These are phyloP conservation scores for Psittacara wagleri DNA, from an alignment of 2,113 vertebrate species.

Conservation along the genomic window DNA sequence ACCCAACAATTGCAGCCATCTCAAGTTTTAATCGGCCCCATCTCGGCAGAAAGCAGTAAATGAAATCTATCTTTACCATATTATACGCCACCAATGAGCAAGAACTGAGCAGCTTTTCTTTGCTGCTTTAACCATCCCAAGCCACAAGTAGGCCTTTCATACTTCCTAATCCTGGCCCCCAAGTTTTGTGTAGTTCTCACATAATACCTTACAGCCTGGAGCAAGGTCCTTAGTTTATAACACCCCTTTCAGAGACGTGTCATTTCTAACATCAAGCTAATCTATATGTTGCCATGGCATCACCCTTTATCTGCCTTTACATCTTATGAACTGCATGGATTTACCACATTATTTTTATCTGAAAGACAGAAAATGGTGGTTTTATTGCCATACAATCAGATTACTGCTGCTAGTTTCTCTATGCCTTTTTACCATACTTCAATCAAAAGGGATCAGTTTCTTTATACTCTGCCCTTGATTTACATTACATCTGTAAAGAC, in stretches of 20 bases:
- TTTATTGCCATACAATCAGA: conserved; percentile 86
- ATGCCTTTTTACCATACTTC: conserved; percentile 83
- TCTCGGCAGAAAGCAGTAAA: conserved; percentile 63
- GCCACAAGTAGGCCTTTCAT: conserved; percentile 78
- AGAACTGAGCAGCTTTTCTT: conserved; percentile 82
- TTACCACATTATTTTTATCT: conserved; percentile 82
- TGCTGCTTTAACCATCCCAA: conserved; percentile 58
- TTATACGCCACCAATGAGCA: conserved; percentile 80
- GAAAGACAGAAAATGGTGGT: conserved; percentile 84
- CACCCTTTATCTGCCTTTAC: conserved; percentile 80
- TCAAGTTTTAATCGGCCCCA: conserved; percentile 67
- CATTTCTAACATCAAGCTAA: conserved; percentile 85
- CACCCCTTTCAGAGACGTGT: conserved; percentile 78
- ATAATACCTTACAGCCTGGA: conserved; percentile 80
- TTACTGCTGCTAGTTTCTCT: conserved; percentile 82
- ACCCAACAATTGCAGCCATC: conserved; percentile 47
- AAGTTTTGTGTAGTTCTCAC: conserved; percentile 72
- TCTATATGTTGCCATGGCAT: conserved; percentile 84
- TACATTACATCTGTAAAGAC: conserved; percentile 92
- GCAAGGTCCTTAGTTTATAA: conserved; percentile 76
- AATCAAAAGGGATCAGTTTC: conserved; percentile 92
- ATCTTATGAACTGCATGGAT: conserved; percentile 82
- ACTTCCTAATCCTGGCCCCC: conserved; percentile 76
- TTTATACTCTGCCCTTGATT: conserved; percentile 85
- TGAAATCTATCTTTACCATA: conserved; percentile 77